These are phyloP conservation scores for Cheilosia grossa DNA, from an alignment of 2,888 invertebrate species.

Conservation along the genomic window DNA sequence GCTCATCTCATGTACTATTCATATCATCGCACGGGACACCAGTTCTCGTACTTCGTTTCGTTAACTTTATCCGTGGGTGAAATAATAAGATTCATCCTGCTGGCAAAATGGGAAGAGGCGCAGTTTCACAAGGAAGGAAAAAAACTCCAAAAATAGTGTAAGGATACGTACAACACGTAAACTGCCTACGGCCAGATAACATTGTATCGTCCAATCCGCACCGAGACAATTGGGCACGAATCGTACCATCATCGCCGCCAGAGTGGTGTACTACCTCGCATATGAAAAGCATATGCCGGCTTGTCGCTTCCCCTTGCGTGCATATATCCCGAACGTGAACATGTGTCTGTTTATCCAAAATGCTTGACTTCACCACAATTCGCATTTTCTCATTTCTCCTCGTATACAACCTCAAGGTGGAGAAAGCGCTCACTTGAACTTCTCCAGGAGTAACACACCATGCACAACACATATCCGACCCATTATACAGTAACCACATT, in stretches of 20 bases:
- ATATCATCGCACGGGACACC: slow-evolving; percentile 43
- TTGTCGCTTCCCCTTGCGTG: slow-evolving; percentile 5
- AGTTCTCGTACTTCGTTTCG: slow-evolving; percentile 45
- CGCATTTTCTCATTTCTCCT: slow-evolving; percentile 39
- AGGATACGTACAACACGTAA: slow-evolving; percentile 23
- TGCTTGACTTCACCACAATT: slow-evolving; percentile 68
- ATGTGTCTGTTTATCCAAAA: slow-evolving; percentile 32
- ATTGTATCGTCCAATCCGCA: slow-evolving; percentile 55
- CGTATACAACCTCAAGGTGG: slow-evolving; percentile 39
- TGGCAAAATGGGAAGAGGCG: slow-evolving; percentile 14
- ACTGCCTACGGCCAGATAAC: slow-evolving; percentile 51
- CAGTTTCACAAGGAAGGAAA: background rate
- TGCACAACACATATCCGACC: slow-evolving; percentile 50
- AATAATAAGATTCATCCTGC: slow-evolving; percentile 75
- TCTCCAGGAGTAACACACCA: slow-evolving; percentile 44
- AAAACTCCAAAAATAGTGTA: slow-evolving; percentile 5
- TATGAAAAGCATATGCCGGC: slow-evolving; percentile 48
- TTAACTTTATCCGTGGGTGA: slow-evolving; percentile 71
- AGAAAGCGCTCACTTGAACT: slow-evolving; percentile 49
- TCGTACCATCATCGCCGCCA: slow-evolving; percentile 5
- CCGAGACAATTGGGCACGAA: slow-evolving; percentile 62
- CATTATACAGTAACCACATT: slow-evolving; percentile 59
- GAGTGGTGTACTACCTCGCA: slow-evolving; percentile 37
- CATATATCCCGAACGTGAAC: slow-evolving; percentile 30
- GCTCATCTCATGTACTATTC: slow-evolving; percentile 53